These are phyloP conservation scores for Agrilus cyanescens DNA, from an alignment of 2,888 invertebrate species.

Conservation along the genomic window DNA sequence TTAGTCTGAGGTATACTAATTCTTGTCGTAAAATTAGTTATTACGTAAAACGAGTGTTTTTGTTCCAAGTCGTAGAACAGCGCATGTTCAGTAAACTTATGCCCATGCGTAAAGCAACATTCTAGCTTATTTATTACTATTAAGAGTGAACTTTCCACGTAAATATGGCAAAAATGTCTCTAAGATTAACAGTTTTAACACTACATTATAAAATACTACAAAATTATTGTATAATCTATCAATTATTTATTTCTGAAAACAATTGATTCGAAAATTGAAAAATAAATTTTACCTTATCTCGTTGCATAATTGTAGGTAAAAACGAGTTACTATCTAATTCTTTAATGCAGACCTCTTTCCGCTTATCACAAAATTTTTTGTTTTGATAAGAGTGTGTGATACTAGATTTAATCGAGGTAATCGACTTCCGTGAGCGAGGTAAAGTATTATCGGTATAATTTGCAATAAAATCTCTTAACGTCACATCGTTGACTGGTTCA, in stretches of 20 bases:
- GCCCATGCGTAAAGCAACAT: too few species aligned
- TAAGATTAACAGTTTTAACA: too few species aligned
- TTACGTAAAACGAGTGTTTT: too few species aligned
- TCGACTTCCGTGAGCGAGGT: conserved; percentile 25
- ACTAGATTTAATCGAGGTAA: conserved; percentile 21
- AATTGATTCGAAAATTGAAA: too few species aligned
- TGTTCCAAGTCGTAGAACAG: too few species aligned
- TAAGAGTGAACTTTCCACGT: too few species aligned
- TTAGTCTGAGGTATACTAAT: too few species aligned
- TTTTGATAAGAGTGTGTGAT: conserved; percentile 20
- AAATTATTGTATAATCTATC: background rate
- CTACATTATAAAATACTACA: conserved; percentile 1
- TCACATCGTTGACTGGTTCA: conserved; percentile 39
- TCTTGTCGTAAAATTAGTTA: too few species aligned
- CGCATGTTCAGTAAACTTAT: too few species aligned
- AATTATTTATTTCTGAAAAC: too few species aligned
- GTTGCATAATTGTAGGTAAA: conserved; percentile 45
- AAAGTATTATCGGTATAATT: conserved; percentile 38
- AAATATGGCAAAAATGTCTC: too few species aligned
- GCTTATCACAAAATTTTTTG: conserved; percentile 7
- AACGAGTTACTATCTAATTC: conserved; percentile 59
- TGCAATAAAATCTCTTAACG: conserved; percentile 41
- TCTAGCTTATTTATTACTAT: too few species aligned
- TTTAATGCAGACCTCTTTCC: conserved; percentile 39
- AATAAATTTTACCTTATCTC: conserved; percentile 40